A percentile compares a stretch with the other conserved stretches of the same genome.
These are phyloP conservation scores for Merodon equestris DNA, from an alignment of 2,888 invertebrate species.

Conservation along the genomic window DNA sequence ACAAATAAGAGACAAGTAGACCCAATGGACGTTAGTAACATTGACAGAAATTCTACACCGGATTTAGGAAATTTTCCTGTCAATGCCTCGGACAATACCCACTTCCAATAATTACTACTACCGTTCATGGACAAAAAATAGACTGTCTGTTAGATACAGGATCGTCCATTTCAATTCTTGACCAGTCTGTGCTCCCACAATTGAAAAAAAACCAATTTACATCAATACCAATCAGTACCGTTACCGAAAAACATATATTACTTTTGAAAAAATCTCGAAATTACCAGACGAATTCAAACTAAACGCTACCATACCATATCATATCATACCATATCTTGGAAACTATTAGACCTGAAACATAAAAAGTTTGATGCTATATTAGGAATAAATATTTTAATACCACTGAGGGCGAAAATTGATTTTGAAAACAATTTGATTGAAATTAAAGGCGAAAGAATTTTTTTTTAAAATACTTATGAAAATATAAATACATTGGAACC, in stretches of 20 bases:
- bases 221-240: constrained; percentile 17
- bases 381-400: constrained; percentile 23
- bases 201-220: constrained; percentile 3
- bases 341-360: constrained; percentile 15
- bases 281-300: constrained; percentile 25
- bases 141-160: constrained; percentile 30
- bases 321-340: too few relatives aligned
- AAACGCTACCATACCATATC: constrained; percentile 10
- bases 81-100: constrained; percentile 23
- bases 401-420: constrained; percentile 16
- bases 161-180: constrained; percentile 27
- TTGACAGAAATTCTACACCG: constrained; percentile 2
- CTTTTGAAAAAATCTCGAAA: constrained; percentile 20
- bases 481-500: constrained; percentile 32
- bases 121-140: constrained; percentile 11
- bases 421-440: constrained; percentile 16
- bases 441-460: constrained; percentile 5
- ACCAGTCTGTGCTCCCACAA: too few relatives aligned
- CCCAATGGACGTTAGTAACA: constrained; percentile 14
- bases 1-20: too few relatives aligned
- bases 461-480: constrained; percentile 20
- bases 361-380: constrained; percentile 19
- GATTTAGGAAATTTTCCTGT: constrained; percentile 13
- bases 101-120: constrained; percentile 30
- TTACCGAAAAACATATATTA: constrained; percentile 8